phyloP scores from a whole-genome alignment of 1,140 invertebrate species.

The Physella acuta region DNA sequence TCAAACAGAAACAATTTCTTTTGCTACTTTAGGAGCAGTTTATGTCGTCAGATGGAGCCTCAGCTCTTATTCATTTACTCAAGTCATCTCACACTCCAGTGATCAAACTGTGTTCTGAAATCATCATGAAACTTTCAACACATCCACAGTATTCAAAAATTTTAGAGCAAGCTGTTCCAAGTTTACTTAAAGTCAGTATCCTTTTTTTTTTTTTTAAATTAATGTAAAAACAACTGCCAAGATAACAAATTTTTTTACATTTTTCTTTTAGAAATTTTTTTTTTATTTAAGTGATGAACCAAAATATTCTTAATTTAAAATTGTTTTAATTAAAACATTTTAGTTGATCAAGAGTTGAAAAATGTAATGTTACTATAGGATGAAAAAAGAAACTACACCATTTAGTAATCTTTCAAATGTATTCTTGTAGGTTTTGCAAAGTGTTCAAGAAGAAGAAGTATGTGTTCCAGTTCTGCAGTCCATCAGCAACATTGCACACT shows the following conservation, averaged over 20 bases:
- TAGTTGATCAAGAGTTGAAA: too few relatives aligned
- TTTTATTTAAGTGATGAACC: neutral
- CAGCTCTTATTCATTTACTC: constrained; percentile 45
- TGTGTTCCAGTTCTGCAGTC: constrained; percentile 45
- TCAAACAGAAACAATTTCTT: neutral
- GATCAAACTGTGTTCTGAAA: constrained; percentile 43
- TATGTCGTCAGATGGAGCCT: constrained; percentile 44
- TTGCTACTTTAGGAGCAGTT: constrained; percentile 36
- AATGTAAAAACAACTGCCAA: neutral
- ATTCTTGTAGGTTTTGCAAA: constrained; percentile 42
- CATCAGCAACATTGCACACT: constrained; percentile 46
- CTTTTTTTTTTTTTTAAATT: neutral
- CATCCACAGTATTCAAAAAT: constrained; percentile 42
- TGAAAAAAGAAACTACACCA: too few relatives aligned
- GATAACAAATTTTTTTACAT: neutral
- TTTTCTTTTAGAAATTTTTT: neutral
- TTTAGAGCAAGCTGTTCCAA: constrained; percentile 36
- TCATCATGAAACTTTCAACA: constrained; percentile 25
- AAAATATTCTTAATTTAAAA: neutral
- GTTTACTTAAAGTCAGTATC: constrained; percentile 33
- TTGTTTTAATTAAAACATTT: neutral
- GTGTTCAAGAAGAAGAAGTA: constrained; percentile 44
- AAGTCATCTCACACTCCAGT: constrained; percentile 41
- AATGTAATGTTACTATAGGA: too few relatives aligned
- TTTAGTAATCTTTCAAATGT: too few relatives aligned